These are phyloP conservation scores for Heliconius himera DNA, from an alignment of 1,140 invertebrate species.

Conservation along the genomic window DNA sequence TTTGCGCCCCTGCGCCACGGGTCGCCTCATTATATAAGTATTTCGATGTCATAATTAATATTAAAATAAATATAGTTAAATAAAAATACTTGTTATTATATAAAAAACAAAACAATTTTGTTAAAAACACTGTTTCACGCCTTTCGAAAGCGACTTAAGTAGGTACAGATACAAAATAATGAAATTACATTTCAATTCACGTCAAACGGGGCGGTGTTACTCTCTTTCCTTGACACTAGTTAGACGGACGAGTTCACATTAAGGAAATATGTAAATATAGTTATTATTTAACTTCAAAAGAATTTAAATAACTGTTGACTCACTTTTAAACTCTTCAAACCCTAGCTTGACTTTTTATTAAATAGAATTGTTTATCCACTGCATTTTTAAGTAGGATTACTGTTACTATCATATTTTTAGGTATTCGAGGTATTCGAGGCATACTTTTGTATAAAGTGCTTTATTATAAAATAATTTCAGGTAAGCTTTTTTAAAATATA, in stretches of 20 bases:
- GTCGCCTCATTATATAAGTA: too few relatives aligned
- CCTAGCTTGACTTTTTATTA: slow-evolving; percentile 26
- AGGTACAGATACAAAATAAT: slow-evolving; percentile 50
- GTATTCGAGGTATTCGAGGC: not conserved
- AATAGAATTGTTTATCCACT: slow-evolving; percentile 28
- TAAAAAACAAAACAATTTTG: not conserved
- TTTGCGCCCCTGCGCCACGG: not conserved
- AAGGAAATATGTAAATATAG: slow-evolving; percentile 40
- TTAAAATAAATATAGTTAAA: not conserved
- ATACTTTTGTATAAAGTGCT: not conserved
- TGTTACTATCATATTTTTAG: not conserved
- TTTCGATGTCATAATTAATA: too few relatives aligned
- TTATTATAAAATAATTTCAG: not conserved
- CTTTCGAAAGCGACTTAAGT: slow-evolving; percentile 46
- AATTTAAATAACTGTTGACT: slow-evolving; percentile 35
- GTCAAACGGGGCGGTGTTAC: slow-evolving; percentile 41
- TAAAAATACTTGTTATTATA: not conserved
- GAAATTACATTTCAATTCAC: slow-evolving; percentile 51
- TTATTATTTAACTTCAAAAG: slow-evolving; percentile 33
- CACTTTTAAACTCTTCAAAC: slow-evolving; percentile 26
- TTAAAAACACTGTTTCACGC: slow-evolving; percentile 20
- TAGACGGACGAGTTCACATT: slow-evolving; percentile 33
- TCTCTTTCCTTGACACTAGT: slow-evolving; percentile 39
- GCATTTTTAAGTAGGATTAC: slow-evolving; percentile 25
- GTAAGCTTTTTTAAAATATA: not conserved